These are phyloP conservation scores for Chrysaora quinquecirrha DNA, from an alignment of 30 jellyfish, hydroid and myxozoan genomes.

Conservation along the genomic window DNA sequence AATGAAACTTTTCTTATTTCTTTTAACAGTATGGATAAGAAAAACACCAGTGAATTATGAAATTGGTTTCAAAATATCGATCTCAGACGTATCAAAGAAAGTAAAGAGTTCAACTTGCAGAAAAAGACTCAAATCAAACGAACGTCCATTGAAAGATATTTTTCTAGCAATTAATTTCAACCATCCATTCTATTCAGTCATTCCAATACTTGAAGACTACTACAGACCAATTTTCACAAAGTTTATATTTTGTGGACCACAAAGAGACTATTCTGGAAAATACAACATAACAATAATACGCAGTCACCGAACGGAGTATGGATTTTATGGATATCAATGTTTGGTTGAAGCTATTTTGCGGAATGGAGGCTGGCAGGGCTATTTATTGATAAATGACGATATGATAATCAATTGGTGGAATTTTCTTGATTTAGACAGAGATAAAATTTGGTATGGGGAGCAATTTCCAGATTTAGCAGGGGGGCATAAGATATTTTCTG, in stretches of 20 bases:
- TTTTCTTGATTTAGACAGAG: constrained; percentile 24
- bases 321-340: constrained; percentile 72
- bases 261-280: constrained; percentile 15
- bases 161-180: constrained; percentile 76
- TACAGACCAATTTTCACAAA: constrained; percentile 52
- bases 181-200: constrained; percentile 50
- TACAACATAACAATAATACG: constrained; percentile 12
- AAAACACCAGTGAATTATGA: neutral
- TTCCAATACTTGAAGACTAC: constrained; percentile 33
- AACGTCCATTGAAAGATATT: constrained; percentile 11
- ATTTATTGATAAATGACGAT: constrained; percentile 68
- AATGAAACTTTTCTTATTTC: neutral
- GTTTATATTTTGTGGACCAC: constrained; percentile 69
- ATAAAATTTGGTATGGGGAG: constrained; percentile 64
- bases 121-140: neutral
- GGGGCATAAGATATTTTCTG: neutral
- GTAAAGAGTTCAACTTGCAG: neutral
- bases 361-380: constrained; percentile 68
- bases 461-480: neutral
- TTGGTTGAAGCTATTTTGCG: constrained; percentile 58
- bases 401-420: constrained; percentile 78
- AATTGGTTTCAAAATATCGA: neutral
- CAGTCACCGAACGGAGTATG: constrained; percentile 19
- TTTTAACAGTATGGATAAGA: neutral
- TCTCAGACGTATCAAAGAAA: neutral